Base-by-base conservation (phyloP, 1,140 invertebrate genomes). In the Agraylea sexmaculata region DNA sequence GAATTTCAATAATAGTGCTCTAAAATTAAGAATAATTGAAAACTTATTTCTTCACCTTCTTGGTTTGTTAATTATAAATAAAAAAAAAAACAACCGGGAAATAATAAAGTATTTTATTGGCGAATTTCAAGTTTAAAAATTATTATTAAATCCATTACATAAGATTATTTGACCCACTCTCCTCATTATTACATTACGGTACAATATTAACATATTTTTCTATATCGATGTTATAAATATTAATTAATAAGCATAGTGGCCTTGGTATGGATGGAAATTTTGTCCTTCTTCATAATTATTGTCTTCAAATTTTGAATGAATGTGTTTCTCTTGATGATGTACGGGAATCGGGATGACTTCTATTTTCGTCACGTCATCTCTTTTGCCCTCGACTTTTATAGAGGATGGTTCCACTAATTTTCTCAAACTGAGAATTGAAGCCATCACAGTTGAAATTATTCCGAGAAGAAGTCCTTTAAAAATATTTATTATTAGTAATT, bases 271-370 rank as follows among this genome's bases (percentile, higher is more conserved):
- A 32, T 40, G n/a, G n/a, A n/a, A n/a, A n/a, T n/a, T 37, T 6
- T 40, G 30, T 5, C 28, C 31, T 20, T 33, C 39, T 7, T 2
- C 5, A 2, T 17, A 4, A 17, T 41, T 25, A 23, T 25, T 32
- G 2, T 25, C 23, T 25, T 7, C 6, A 25, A 7, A 25, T 25
- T 25, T n/a, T 25, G 23, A 7, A n/a, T 25, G 23, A 7, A 19
- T 31, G 11, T n/a, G 30, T 13, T 12, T 32, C 20, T 54, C 53
- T 21, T 56, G 53, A 29, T 62, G 59, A 42, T 64, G 58, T 1
- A 53, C 23, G 15, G 62, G 62, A 7, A 63, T 46, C 37, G 57
- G 58, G 10, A 65, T 53, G 20, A 64, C 57, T 51, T 65, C 60
- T 15, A 63, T 57, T 36, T 57, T 57, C 0, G 58, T 65, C 7